Percentiles rank a stretch among this genome's conserved stretches.
These are phyloP conservation scores for Typhlichthys eigenmanni DNA, from an alignment of 2,797 vertebrate genomes.

Conservation along the genomic window DNA sequence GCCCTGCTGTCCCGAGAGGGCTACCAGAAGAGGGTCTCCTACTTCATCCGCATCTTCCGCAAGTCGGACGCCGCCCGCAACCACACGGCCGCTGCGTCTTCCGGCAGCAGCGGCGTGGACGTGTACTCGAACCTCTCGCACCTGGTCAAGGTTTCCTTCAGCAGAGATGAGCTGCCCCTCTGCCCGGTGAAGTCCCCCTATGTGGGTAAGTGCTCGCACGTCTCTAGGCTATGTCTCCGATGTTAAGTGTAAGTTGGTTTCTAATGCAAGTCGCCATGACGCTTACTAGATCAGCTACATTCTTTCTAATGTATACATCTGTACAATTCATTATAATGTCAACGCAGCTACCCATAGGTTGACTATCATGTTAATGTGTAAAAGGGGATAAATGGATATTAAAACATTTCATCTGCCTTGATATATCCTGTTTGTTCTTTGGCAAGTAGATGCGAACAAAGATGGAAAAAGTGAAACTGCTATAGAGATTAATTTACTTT, in stretches of 20 bases:
- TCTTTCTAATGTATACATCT: too few relatives aligned
- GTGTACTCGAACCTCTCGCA: constrained; percentile 79
- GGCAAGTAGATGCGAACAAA: not conserved
- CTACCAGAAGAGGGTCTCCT: constrained; percentile 75
- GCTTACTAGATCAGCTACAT: too few relatives aligned
- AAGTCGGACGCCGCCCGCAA: constrained; percentile 65
- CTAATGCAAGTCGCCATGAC: too few relatives aligned
- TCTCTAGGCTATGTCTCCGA: too few relatives aligned
- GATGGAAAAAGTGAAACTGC: not conserved
- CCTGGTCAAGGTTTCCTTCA: constrained; percentile 42
- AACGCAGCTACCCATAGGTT: too few relatives aligned
- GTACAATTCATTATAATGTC: too few relatives aligned
- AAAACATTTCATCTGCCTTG: not conserved
- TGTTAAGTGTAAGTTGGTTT: too few relatives aligned
- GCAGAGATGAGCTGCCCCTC: constrained; percentile 67
- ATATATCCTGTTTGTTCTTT: not conserved
- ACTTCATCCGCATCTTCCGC: constrained; percentile 81
- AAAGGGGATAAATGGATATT: too few relatives aligned
- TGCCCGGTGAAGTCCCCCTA: constrained; percentile 79
- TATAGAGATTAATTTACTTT: too few relatives aligned
- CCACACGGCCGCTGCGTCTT: constrained; percentile 34
- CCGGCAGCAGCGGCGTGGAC: constrained; percentile 45
- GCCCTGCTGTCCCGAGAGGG: constrained; percentile 79
- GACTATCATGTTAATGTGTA: too few relatives aligned
- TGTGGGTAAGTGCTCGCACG: constrained; percentile 68